Base-by-base conservation (phyloP, 2,888 invertebrate genomes). In the Buathra laborator region DNA sequence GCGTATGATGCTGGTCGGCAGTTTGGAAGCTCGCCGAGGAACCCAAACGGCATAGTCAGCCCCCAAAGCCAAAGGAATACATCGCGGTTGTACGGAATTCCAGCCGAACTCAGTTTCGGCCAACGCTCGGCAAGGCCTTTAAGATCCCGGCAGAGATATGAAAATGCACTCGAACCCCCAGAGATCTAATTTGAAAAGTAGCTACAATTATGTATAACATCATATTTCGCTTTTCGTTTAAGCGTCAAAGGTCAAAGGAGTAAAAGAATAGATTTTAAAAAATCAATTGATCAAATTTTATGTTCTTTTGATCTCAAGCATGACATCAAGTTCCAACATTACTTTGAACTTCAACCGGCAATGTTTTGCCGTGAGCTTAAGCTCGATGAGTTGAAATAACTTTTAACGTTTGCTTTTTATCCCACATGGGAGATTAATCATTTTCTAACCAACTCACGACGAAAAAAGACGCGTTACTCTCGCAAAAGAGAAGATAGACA, bases 21-120 rank as follows among this genome's bases (percentile, higher is more conserved):
- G 43, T 14, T 37, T 46, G 16, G 64, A 64, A 48, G 74, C 78
- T 78, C 62, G 74, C 43, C 72, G 53, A 74, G 77, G 16, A 32
- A 37, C 37, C 14, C 74, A 3, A 37, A 43, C 48, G 64, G 64
- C 37, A 9, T 7, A n/a, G 32, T 16, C 64, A 51, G 70, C 81
- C 53, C 78, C 53, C 78, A 85, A 85, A 81, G 85, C 81, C 85
- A 85, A 85, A 85, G 85, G 81, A 85, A 79, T 85, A 81, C 79
- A 79, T 59, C 78, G 32, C 29, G 64, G 66, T 48, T 85, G 74
- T 64, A 82, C 81, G 70, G 75, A 85, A 85, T 85, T 85, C 81
- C 64, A 70, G 37, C 51, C 37, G 37, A 66, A 78, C 67, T 56
- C 19, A 64, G 44, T 68, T 81, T 64, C 68, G 70, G 37, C 37